phyloP scores from a whole-genome alignment of 53 echinoderm and acorn worm species.

The Glandiceps talaboti region DNA sequence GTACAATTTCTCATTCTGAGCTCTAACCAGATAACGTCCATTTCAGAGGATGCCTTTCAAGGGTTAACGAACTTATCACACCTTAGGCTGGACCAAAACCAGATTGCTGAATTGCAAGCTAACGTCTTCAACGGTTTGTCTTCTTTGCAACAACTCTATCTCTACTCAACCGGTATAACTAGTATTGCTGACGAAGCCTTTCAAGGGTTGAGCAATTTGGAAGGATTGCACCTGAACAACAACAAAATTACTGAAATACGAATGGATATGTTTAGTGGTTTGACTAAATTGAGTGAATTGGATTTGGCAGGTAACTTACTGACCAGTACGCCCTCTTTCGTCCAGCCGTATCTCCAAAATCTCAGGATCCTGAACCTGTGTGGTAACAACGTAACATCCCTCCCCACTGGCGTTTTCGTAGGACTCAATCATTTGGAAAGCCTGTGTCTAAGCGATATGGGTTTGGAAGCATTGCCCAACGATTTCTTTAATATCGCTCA shows the following conservation, averaged over 20 bases:
- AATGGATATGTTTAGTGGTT: neutral
- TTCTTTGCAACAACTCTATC: neutral
- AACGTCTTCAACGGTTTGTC: neutral
- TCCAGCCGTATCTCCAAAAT: too few species aligned
- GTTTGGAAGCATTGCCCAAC: too few species aligned
- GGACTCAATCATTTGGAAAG: too few species aligned
- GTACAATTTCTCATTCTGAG: neutral
- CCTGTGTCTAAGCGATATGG: too few species aligned
- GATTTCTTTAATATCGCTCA: too few species aligned
- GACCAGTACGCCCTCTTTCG: too few species aligned
- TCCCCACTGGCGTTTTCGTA: too few species aligned
- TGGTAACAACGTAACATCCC: too few species aligned
- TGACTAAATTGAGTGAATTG: neutral
- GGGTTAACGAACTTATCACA: neutral
- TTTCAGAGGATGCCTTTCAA: neutral
- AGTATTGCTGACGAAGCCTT: neutral
- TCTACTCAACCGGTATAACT: neutral
- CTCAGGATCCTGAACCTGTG: too few species aligned
- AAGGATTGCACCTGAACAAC: neutral
- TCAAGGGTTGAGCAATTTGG: neutral
- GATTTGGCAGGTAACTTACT: neutral
- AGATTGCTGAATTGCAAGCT: neutral
- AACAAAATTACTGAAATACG: neutral
- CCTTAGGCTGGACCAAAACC: neutral
- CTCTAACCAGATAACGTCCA: neutral